phyloP scores from a whole-genome alignment of 2,888 invertebrate genomes.

The Cephonodes hylas region DNA sequence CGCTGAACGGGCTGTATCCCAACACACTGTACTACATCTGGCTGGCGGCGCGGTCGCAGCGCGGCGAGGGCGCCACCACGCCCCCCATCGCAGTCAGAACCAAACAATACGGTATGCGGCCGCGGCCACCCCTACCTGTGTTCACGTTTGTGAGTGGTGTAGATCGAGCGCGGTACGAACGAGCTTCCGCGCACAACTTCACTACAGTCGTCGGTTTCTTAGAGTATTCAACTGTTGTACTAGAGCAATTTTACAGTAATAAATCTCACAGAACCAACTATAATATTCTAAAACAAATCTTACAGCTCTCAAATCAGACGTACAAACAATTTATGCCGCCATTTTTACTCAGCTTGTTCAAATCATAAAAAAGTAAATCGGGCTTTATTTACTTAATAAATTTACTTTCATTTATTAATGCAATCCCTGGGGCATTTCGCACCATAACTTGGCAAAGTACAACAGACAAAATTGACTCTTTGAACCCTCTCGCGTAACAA shows the following conservation, averaged over 20 bases:
- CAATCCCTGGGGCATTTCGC: not conserved
- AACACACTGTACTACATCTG: constrained; percentile 98
- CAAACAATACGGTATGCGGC: constrained; percentile 96
- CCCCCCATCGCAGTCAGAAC: constrained; percentile 96
- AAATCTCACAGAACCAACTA: too few relatives aligned
- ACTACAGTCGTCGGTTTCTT: too few relatives aligned
- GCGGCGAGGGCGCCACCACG: constrained; percentile 97
- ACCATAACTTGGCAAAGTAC: constrained; percentile 8
- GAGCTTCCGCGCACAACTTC: constrained; percentile 11
- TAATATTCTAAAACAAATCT: too few relatives aligned
- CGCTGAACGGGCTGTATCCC: constrained; percentile 94
- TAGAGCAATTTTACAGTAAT: too few relatives aligned
- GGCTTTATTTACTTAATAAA: not conserved
- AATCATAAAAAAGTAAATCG: not conserved
- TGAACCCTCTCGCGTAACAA: constrained; percentile 8
- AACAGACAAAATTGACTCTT: constrained; percentile 4
- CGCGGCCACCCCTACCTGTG: constrained; percentile 3
- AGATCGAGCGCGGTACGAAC: constrained; percentile 18
- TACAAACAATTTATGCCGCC: not conserved
- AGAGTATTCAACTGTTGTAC: not conserved
- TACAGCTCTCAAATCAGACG: too few relatives aligned
- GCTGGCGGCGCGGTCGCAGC: constrained; percentile 95
- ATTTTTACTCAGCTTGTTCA: not conserved
- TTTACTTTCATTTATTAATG: not conserved
- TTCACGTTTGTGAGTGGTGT: constrained; percentile 18